phyloP scores from a whole-genome alignment of 2,888 invertebrate genomes.

The Ichneumoninae sp. region DNA sequence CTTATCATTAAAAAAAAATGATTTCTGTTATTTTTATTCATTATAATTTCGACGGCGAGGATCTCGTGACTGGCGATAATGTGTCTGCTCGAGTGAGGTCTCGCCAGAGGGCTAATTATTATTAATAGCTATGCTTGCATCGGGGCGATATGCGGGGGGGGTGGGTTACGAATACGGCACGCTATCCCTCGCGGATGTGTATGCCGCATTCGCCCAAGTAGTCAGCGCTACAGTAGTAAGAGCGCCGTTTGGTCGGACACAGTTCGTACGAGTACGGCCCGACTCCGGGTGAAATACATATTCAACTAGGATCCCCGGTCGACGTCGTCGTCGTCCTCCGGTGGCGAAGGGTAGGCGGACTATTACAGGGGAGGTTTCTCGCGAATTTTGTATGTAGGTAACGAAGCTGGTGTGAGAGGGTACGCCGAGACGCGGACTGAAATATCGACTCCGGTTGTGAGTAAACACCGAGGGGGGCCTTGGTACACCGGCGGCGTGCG shows the following conservation, averaged over 20 bases:
- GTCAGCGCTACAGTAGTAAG: conserved; percentile 50
- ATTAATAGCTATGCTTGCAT: conserved; percentile 63
- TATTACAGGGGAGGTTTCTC: conserved; percentile 16
- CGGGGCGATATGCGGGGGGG: background rate
- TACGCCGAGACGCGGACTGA: conserved; percentile 51
- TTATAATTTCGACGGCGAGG: background rate
- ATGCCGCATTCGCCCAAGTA: conserved; percentile 21
- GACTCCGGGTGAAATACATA: conserved; percentile 54
- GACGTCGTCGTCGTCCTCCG: conserved; percentile 22
- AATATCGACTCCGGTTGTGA: conserved; percentile 74
- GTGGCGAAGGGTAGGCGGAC: conserved; percentile 18
- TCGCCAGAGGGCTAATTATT: conserved; percentile 62
- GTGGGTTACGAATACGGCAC: conserved; percentile 49
- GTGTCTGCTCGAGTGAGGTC: conserved; percentile 55
- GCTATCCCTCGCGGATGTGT: conserved; percentile 44
- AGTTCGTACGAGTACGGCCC: conserved; percentile 18
- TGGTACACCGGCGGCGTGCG: conserved; percentile 60
- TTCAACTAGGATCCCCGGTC: conserved; percentile 58
- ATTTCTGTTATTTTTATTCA: too few relatives aligned
- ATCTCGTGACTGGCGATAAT: conserved; percentile 62
- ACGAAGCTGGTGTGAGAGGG: conserved; percentile 37
- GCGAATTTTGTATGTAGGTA: conserved; percentile 55
- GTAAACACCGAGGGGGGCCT: conserved; percentile 75
- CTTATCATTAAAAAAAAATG: background rate
- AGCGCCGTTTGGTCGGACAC: conserved; percentile 56